phyloP scores from a whole-genome alignment of 2,888 invertebrate genomes.

The Drosophila pegasa region DNA sequence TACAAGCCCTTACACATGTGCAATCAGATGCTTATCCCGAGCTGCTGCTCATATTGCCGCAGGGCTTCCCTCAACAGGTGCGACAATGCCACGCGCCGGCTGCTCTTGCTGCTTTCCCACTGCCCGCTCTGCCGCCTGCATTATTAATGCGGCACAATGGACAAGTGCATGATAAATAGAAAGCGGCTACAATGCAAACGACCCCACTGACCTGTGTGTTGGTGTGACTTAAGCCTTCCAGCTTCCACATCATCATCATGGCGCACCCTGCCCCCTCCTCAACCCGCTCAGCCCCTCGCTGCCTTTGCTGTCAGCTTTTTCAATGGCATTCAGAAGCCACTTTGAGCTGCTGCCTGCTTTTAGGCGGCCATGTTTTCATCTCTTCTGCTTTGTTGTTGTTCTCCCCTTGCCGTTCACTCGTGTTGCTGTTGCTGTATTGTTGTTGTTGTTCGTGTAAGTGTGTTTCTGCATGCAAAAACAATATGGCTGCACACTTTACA shows the following conservation, averaged over 20 bases:
- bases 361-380: slow-evolving; percentile 44
- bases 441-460: slow-evolving; percentile 5
- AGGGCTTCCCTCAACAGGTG: slow-evolving; percentile 59
- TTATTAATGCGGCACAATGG: slow-evolving; percentile 57
- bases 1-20: no score
- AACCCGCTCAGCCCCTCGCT: background rate
- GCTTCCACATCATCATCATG: slow-evolving; percentile 11
- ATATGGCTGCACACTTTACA: slow-evolving; percentile 51
- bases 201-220: slow-evolving; percentile 35
- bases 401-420: background rate
- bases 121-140: slow-evolving; percentile 22
- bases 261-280: background rate
- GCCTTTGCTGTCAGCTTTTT: slow-evolving; percentile 20
- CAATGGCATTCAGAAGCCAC: slow-evolving; percentile 24
- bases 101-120: slow-evolving; percentile 1
- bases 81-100: slow-evolving; percentile 10
- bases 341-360: slow-evolving; percentile 49
- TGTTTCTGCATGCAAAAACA: slow-evolving; percentile 26
- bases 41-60: slow-evolving; percentile 7
- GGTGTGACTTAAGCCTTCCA: slow-evolving; percentile 7
- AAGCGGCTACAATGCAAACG: slow-evolving; percentile 60
- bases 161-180: slow-evolving; percentile 72
- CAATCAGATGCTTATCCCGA: slow-evolving; percentile 31
- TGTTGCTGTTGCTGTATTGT: slow-evolving; percentile 5
- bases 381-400: slow-evolving; percentile 1